Conservation (phyloP, 2,113 vertebrate genomes). For the Oplegnathus fasciatus region DNA sequence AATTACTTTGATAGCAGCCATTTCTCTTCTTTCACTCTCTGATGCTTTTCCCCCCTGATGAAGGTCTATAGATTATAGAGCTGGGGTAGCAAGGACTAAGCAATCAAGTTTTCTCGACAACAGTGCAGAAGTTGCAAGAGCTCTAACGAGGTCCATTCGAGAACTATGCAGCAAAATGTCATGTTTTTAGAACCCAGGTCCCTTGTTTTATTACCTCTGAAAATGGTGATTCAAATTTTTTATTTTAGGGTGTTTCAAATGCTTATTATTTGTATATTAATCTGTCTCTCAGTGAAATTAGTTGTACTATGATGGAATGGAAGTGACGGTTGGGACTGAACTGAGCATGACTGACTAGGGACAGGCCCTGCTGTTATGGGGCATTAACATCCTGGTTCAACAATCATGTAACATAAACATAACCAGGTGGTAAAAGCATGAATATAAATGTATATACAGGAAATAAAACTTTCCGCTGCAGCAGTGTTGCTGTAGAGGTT, state of each 20-base stretch:
- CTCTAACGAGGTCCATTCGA: neutral
- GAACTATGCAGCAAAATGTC: neutral
- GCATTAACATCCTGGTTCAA: neutral
- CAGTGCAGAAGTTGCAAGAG: neutral
- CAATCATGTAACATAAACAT: neutral
- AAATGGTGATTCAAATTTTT: neutral
- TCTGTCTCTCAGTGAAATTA: neutral
- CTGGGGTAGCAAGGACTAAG: neutral
- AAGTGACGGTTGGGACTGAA: neutral
- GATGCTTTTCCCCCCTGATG: neutral
- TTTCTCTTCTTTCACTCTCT: neutral
- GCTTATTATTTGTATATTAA: neutral
- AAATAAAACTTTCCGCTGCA: too few species aligned
- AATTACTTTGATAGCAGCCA: conserved; percentile 52
- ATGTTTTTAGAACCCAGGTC: neutral
- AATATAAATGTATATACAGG: too few species aligned
- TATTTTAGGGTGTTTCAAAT: neutral
- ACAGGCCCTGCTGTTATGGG: neutral
- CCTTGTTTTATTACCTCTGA: neutral
- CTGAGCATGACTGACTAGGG: neutral
- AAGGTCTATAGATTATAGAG: neutral
- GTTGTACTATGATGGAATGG: neutral
- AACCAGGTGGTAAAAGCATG: too few species aligned
- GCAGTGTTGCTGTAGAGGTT: too few species aligned
- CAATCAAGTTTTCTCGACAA: neutral